Conservation (phyloP, 2,888 invertebrate genomes). For the Cancer borealis region DNA sequence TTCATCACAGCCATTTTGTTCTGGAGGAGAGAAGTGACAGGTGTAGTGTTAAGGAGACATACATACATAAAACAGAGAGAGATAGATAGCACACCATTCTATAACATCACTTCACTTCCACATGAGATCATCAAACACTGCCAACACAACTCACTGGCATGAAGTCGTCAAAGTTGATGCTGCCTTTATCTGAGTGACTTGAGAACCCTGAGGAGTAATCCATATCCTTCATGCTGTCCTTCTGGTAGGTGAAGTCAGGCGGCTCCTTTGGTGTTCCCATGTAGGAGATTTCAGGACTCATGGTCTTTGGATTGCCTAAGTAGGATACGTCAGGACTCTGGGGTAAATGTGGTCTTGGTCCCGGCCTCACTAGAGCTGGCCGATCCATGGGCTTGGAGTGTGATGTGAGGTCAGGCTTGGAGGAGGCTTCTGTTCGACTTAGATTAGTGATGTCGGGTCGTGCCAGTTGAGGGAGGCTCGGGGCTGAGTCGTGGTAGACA, state of each 20-base stretch:
- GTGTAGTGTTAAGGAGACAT: too few relatives aligned
- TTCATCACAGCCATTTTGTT: slow-evolving; percentile 69
- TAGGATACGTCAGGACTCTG: slow-evolving; percentile 71
- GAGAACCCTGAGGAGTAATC: slow-evolving; percentile 65
- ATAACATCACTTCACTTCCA: background rate
- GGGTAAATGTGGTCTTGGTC: slow-evolving; percentile 45
- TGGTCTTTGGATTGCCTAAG: slow-evolving; percentile 61
- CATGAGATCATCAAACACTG: background rate
- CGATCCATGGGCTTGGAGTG: slow-evolving; percentile 73
- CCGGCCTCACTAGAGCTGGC: slow-evolving; percentile 70
- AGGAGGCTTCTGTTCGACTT: slow-evolving; percentile 64
- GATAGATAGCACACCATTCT: background rate
- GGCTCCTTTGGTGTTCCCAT: slow-evolving; percentile 73
- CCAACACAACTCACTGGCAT: slow-evolving; percentile 73
- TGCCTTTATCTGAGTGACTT: slow-evolving; percentile 63
- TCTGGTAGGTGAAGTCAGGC: slow-evolving; percentile 59
- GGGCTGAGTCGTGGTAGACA: slow-evolving; percentile 72
- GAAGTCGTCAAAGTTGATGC: slow-evolving; percentile 75
- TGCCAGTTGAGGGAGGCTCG: slow-evolving; percentile 74
- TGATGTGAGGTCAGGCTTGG: slow-evolving; percentile 69
- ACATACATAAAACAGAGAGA: background rate
- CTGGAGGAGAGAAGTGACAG: slow-evolving; percentile 34
- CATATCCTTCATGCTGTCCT: slow-evolving; percentile 60
- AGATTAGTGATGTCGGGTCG: slow-evolving; percentile 71
- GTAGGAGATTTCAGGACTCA: slow-evolving; percentile 73